Conservation (phyloP, 37 sponge, comb jelly and placozoan species). For the Cliona cf. orientalis region DNA sequence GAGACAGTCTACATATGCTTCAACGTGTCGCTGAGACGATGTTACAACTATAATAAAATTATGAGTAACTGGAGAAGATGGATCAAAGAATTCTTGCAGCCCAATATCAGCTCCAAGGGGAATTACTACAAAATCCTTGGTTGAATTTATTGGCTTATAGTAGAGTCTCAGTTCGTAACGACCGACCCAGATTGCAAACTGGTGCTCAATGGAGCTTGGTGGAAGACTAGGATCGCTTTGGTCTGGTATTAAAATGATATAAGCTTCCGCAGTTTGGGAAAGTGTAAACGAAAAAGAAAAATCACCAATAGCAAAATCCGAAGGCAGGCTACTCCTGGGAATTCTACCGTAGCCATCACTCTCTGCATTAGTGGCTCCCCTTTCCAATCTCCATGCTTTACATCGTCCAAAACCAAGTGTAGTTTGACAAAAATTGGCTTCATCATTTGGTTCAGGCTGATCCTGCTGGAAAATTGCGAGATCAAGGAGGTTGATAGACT, state of each 20-base stretch:
- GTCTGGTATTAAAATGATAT: constrained; percentile 50
- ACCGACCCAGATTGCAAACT: constrained; percentile 48
- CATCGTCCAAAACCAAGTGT: constrained; percentile 29
- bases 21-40: background rate
- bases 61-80: background rate
- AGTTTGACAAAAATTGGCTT: background rate
- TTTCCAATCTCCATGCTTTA: constrained; percentile 26
- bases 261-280: constrained; percentile 51
- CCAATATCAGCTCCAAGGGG: background rate
- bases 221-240: constrained; percentile 1
- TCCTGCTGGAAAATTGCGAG: constrained; percentile 8
- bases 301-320: constrained; percentile 40
- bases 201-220: background rate
- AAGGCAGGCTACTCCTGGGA: constrained; percentile 24
- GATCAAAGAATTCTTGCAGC: constrained; percentile 17
- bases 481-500: constrained; percentile 38
- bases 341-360: constrained; percentile 59
- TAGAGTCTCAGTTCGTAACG: constrained; percentile 13
- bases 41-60: constrained; percentile 34
- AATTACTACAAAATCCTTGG: background rate
- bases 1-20: constrained; percentile 53
- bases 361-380: background rate
- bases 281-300: constrained; percentile 70
- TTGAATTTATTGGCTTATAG: constrained; percentile 1
- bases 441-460: background rate